Base-by-base conservation (phyloP, 1,140 invertebrate genomes). In the Bombus balteatus region DNA sequence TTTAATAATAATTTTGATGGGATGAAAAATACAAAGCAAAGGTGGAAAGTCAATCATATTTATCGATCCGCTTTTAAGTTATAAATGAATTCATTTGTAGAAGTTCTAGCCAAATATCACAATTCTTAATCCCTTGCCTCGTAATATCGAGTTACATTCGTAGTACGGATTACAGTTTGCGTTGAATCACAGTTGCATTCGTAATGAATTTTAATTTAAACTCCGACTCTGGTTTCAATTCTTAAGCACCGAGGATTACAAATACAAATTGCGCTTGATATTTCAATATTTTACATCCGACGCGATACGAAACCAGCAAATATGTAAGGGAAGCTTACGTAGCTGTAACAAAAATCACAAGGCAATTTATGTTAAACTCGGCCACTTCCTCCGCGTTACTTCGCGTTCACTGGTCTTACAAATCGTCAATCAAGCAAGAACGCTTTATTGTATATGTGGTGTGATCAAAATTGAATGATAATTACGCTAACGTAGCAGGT, bases 241-340 rank as follows among this genome's bases (percentile, higher is more conserved):
- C 66, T 68, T 68, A 37, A 68, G 66, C 65, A 25, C 32, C 66
- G 34, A 37, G 66, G 66, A 68, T 68, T 68, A 34, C 66, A 68
- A 68, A 68, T 18, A 37, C 34, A 68, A 68, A 68, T 68, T 68
- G 66, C 66, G 66, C 66, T 22, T 37, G 34, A 32, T 66, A 66
- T 66, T 66, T 66, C 62, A 9, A 25, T 18, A 25, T 68, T 37
- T 68, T 37, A 32, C 34, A 25, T 37, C 32, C 34, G 34, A 37
- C 9, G 8, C 34, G 66, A 1, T 37, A 68, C 32, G 32, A 37
- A 37, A 37, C 18, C 22, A 22, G 22, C 32, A 22, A 37, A 37
- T 25, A 25, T 9, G 22, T 37, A 66, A 32, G n/a, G 13, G 2
- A 18, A 18, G 18, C 15, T 18, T 66, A 6, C 15, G 13, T 66